phyloP scores from a whole-genome alignment of 1,140 invertebrate genomes.

The Trialeurodes vaporariorum region DNA sequence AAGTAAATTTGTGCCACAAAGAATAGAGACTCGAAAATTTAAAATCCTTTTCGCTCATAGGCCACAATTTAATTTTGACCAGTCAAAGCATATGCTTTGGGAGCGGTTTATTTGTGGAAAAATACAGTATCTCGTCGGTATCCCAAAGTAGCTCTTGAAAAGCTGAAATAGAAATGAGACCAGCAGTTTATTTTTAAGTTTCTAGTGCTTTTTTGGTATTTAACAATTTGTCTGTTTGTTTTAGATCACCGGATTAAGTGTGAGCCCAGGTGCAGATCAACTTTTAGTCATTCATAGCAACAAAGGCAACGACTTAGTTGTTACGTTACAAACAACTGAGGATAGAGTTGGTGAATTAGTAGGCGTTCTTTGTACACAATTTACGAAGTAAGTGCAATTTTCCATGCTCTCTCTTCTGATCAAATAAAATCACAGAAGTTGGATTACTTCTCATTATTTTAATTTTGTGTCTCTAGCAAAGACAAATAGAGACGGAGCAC shows the following conservation, averaged over 20 bases:
- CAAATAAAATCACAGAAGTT: constrained; percentile 11
- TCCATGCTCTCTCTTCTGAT: too few relatives aligned
- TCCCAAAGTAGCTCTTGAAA: too few relatives aligned
- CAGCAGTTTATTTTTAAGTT: constrained; percentile 13
- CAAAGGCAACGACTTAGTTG: constrained; percentile 79
- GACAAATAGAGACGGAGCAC: too few relatives aligned
- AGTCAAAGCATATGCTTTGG: too few relatives aligned
- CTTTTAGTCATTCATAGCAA: constrained; percentile 79
- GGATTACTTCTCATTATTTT: neutral
- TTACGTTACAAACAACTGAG: constrained; percentile 53
- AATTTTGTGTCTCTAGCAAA: too few relatives aligned
- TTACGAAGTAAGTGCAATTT: constrained; percentile 51
- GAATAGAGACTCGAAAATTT: too few relatives aligned
- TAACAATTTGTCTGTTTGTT: constrained; percentile 9
- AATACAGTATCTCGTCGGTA: neutral
- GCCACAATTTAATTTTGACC: too few relatives aligned
- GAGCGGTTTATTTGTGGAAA: too few relatives aligned
- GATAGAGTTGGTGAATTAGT: constrained; percentile 79
- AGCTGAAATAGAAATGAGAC: neutral
- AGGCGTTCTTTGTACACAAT: constrained; percentile 62
- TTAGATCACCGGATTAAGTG: constrained; percentile 64
- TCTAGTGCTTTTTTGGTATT: constrained; percentile 11
- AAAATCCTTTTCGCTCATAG: too few relatives aligned
- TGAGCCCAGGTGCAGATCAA: constrained; percentile 75
- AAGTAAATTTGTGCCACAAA: too few relatives aligned